Conservation (phyloP, 2,797 vertebrate genomes). For the Fistularia commersonii region DNA sequence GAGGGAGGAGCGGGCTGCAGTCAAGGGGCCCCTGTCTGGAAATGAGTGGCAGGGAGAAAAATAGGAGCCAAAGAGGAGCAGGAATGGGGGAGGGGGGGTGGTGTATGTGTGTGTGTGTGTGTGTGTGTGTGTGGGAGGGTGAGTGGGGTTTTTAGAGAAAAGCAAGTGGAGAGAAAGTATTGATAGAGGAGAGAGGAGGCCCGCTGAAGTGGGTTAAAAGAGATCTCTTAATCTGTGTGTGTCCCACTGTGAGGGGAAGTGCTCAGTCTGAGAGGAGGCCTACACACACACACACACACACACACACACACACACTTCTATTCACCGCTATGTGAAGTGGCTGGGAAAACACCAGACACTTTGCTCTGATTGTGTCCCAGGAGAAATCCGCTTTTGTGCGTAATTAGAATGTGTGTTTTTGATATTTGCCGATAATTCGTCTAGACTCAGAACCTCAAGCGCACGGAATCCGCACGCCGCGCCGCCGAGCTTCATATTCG, state of each 20-base stretch:
- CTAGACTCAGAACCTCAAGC: no score
- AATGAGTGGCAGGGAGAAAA: slow-evolving; percentile 38
- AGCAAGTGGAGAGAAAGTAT: slow-evolving; percentile 39
- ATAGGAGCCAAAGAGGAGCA: slow-evolving; percentile 40
- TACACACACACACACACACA: slow-evolving; percentile 22
- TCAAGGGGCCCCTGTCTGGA: slow-evolving; percentile 57
- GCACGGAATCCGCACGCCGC: no score
- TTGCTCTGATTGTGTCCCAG: slow-evolving; percentile 22
- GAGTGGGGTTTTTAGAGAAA: slow-evolving; percentile 5
- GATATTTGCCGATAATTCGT: slow-evolving; percentile 2
- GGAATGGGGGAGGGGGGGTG: slow-evolving; percentile 31
- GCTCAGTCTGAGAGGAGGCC: slow-evolving; percentile 45
- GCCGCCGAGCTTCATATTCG: no score
- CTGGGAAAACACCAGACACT: slow-evolving; percentile 30
- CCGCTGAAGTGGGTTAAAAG: slow-evolving; percentile 62
- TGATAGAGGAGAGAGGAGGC: slow-evolving; percentile 44
- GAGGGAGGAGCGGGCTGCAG: slow-evolving; percentile 9
- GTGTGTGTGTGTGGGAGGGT: slow-evolving; percentile 20
- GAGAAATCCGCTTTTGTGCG: slow-evolving; percentile 22
- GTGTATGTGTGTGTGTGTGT: no score
- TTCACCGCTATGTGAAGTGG: slow-evolving; percentile 24
- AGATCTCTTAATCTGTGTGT: slow-evolving; percentile 72
- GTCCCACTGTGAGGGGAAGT: slow-evolving; percentile 63
- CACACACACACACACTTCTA: slow-evolving; percentile 22
- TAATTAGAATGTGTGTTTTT: slow-evolving; percentile 14